Evolutionary conservation across 2,888 invertebrate genomes (phyloP).

Genomic region (Xestia c-nigrum): DNA sequence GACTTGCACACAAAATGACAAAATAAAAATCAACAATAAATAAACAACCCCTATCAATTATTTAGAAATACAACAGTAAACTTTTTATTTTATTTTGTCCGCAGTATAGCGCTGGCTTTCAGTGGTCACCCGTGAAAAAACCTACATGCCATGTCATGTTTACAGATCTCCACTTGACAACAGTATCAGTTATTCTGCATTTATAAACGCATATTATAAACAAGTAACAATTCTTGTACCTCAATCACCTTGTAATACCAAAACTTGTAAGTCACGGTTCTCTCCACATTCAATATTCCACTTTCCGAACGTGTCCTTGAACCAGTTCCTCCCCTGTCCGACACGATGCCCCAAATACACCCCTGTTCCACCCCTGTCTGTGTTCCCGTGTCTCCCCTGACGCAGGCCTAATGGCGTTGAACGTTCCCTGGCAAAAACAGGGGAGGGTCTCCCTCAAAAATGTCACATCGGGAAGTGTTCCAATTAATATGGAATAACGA

Average conservation of each 20-base stretch:
- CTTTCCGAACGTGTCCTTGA: slow-evolving; percentile 57
- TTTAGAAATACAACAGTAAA: no score
- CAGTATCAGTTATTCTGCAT: not conserved
- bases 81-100: no score
- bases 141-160: not conserved
- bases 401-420: slow-evolving; percentile 60
- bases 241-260: not conserved
- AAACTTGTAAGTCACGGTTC: slow-evolving; percentile 15
- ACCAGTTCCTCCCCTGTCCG: slow-evolving; percentile 57
- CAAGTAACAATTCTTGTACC: not conserved
- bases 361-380: slow-evolving; percentile 39
- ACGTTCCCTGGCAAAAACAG: slow-evolving; percentile 38
- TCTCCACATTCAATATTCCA: slow-evolving; percentile 43
- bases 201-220: not conserved
- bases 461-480: slow-evolving; percentile 46
- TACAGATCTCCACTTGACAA: not conserved
- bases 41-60: no score
- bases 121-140: no score
- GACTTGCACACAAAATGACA: no score
- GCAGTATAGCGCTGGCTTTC: no score
- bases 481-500: slow-evolving; percentile 49
- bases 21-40: no score
- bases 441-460: slow-evolving; percentile 43
- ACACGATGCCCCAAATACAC: slow-evolving; percentile 60
- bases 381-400: slow-evolving; percentile 43